A percentile compares a stretch with the other conserved stretches of the same genome.
phyloP scores from a whole-genome alignment of 2,888 invertebrate genomes.

The Thymelicus sylvestris region DNA sequence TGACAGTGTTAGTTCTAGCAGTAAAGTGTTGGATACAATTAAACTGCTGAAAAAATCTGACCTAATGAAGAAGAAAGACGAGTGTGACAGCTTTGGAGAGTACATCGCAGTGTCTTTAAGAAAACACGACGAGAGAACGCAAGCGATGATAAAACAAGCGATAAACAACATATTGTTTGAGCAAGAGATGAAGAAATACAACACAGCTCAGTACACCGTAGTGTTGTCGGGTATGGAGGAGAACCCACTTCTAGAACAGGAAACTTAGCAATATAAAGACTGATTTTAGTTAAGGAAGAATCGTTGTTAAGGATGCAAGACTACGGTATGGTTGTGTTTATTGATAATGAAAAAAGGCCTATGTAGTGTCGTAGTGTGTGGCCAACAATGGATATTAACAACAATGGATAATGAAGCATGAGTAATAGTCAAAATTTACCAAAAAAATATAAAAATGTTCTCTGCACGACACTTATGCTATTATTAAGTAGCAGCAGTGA shows the following conservation, averaged over 20 bases:
- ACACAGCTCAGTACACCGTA: conserved; percentile 57
- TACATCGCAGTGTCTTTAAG: conserved; percentile 74
- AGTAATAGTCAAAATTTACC: no score
- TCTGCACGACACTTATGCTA: no score
- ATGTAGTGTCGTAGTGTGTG: no score
- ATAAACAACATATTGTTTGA: conserved; percentile 78
- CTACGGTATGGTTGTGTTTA: no score
- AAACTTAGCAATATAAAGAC: conserved; percentile 15
- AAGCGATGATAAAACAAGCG: conserved; percentile 77
- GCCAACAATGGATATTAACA: no score
- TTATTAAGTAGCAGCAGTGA: no score
- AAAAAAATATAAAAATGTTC: no score
- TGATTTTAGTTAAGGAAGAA: neutral
- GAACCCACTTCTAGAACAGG: conserved; percentile 58
- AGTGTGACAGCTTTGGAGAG: conserved; percentile 76
- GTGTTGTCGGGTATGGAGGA: conserved; percentile 59
- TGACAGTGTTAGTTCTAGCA: conserved; percentile 1
- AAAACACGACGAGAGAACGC: conserved; percentile 74
- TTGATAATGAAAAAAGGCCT: no score
- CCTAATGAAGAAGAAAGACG: conserved; percentile 66
- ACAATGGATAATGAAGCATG: no score
- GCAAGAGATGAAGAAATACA: conserved; percentile 77
- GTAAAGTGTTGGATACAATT: conserved; percentile 57
- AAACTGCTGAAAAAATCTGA: conserved; percentile 52
- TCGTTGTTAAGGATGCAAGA: no score